Evolutionary conservation across 2,888 invertebrate genomes (phyloP), one percentile per base, ranked within the genome.

Genomic region (Parnassius glacialis): DNA sequence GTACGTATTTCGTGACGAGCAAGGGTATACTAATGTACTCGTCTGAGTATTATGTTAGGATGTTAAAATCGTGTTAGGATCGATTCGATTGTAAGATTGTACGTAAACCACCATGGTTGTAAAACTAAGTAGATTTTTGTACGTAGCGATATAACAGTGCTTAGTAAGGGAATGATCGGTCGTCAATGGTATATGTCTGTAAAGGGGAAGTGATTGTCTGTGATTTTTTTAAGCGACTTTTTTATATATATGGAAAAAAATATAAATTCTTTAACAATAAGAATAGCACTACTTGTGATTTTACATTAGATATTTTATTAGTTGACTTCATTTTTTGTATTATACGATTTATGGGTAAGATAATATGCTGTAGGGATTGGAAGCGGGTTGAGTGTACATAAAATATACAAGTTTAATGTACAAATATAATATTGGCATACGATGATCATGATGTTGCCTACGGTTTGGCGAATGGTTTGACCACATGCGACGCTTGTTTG

Each of bases 151-250:
- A 80, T 88, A 90, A 61, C 57, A 58, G 90, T 84, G 90, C 88
- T 90, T 90, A 88, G 85, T 84, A 81, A 81, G 83, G 82, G 84
- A 79, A 78, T 82, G 82, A 75, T 78, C 77, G 87, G 83, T 83
- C 83, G 83, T 83, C 83, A 89, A 84, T 90, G 90, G 90, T 91
- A 86, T 85, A 84, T 90, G 92, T 92, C 85, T 91, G 90, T 92
- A 90, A 89, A 87, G 85, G 84, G 82, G 88, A 63, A 88, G 90
- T 90, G 90, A 91, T 92, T 91, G 92, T 92, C 92, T 92, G 92
- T 92, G 92, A 92, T 92, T 92, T 91, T 91, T 92, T 92, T 92
- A 92, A 90, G 92, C 92, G 90, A 92, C 92, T 90, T 92, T 92
- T 92, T 92, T 90, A 90, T 89, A 90, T 88, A 88, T 86, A 87